These are phyloP conservation scores for Squalus acanthias DNA, from an alignment of 2,797 vertebrate species.

Conservation along the genomic window DNA sequence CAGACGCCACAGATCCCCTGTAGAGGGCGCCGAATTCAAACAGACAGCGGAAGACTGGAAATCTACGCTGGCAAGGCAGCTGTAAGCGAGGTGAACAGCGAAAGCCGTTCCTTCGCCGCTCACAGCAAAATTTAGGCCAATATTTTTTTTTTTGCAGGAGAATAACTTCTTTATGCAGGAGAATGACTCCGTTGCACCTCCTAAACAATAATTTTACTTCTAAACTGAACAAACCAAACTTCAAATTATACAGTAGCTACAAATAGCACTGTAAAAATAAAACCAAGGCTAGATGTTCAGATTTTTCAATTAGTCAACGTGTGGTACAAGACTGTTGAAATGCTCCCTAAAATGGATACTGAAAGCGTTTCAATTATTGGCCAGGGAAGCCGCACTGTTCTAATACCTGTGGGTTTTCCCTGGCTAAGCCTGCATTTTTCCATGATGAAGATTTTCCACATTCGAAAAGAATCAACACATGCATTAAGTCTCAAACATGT, in stretches of 20 bases:
- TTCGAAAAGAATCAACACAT: slow-evolving; percentile 29
- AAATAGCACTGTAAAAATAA: neutral
- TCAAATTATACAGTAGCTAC: neutral
- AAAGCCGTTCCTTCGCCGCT: neutral
- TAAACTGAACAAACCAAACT: neutral
- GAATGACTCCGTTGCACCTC: neutral
- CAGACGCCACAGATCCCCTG: too few relatives aligned
- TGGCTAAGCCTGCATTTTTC: slow-evolving; percentile 35
- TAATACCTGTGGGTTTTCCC: slow-evolving; percentile 27
- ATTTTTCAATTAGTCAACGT: neutral
- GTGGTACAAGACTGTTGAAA: neutral
- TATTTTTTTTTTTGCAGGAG: neutral
- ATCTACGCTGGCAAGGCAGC: neutral
- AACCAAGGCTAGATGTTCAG: neutral
- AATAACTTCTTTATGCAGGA: neutral
- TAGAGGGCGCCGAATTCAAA: neutral
- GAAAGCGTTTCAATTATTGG: neutral
- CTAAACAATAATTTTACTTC: neutral
- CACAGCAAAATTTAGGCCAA: neutral
- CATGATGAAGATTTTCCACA: slow-evolving; percentile 31
- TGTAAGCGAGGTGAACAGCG: neutral
- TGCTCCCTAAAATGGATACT: neutral
- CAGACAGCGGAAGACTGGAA: neutral
- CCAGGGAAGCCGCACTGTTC: neutral
- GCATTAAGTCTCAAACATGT: slow-evolving; percentile 12